Conservation (phyloP, 1,140 invertebrate species). For the Drosophila kanapiae region DNA sequence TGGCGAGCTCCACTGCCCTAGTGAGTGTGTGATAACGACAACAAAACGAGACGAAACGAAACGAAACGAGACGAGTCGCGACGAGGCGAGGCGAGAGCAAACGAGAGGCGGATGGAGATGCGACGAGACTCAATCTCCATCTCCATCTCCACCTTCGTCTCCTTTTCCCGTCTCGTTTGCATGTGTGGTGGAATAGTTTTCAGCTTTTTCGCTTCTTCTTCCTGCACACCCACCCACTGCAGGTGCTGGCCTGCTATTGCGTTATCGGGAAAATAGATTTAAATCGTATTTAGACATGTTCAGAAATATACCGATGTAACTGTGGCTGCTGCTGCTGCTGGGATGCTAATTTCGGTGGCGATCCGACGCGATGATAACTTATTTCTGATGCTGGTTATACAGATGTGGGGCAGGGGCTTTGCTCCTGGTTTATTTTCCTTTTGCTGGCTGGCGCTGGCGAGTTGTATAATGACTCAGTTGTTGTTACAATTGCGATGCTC, state of each 20-base stretch:
- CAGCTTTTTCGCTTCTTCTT: constrained; percentile 17
- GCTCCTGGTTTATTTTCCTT: constrained; percentile 7
- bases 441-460: constrained; percentile 19
- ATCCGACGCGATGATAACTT: constrained; percentile 16
- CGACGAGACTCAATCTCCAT: constrained; percentile 4
- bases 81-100: constrained; percentile 11
- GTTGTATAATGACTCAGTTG: constrained; percentile 36
- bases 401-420: background rate
- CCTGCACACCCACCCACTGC: constrained; percentile 16
- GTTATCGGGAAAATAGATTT: constrained; percentile 19
- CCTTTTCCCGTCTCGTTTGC: constrained; percentile 9
- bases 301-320: constrained; percentile 22
- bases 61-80: constrained; percentile 2
- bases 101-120: constrained; percentile 20
- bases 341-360: constrained; percentile 9
- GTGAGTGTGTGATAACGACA: constrained; percentile 28
- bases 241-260: constrained; percentile 7
- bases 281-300: constrained; percentile 11
- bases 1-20: constrained; percentile 23
- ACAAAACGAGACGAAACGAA: constrained; percentile 23
- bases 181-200: constrained; percentile 24
- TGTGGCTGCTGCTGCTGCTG: constrained; percentile 1
- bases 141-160: constrained; percentile 7
- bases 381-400: constrained; percentile 5
- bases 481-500: constrained; percentile 18